Evolutionary conservation across 2,797 vertebrate species (phyloP).

Genomic region (Pelodytes ibericus): DNA sequence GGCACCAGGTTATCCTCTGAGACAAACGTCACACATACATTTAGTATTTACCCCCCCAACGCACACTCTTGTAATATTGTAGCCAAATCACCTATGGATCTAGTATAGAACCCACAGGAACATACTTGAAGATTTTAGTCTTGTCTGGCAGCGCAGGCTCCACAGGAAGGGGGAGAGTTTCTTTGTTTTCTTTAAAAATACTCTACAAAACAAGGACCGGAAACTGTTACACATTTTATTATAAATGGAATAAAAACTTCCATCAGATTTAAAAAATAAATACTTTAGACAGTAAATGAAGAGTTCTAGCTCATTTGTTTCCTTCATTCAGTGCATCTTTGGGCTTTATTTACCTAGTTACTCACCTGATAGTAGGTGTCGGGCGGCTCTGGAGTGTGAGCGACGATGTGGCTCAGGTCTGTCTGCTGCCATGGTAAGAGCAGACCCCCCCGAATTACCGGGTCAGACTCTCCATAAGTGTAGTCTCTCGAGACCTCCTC

Average conservation of each 20-base stretch:
- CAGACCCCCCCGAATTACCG: conserved; percentile 81
- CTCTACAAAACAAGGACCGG: conserved; percentile 67
- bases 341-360: no score
- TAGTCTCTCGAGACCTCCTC: conserved; percentile 93
- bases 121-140: conserved; percentile 84
- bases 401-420: conserved; percentile 73
- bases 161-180: conserved; percentile 78
- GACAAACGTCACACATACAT: no score
- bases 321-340: no score
- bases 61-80: neutral
- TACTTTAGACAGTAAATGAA: no score
- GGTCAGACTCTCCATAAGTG: conserved; percentile 79
- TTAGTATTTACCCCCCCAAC: no score
- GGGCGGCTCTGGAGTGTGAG: conserved; percentile 74
- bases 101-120: conserved; percentile 28
- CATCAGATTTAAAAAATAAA: no score
- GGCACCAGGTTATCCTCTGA: no score
- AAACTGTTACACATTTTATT: no score
- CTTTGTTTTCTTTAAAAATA: conserved; percentile 84
- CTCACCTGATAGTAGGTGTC: conserved; percentile 86
- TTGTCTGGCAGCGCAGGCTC: conserved; percentile 62
- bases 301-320: no score
- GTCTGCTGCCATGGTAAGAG: conserved; percentile 83
- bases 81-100: neutral
- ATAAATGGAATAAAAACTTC: no score